Evolutionary conservation across 2,797 vertebrate genomes (phyloP), one percentile per base, ranked within the genome.

Genomic region (Hafferia zeledoni): DNA sequence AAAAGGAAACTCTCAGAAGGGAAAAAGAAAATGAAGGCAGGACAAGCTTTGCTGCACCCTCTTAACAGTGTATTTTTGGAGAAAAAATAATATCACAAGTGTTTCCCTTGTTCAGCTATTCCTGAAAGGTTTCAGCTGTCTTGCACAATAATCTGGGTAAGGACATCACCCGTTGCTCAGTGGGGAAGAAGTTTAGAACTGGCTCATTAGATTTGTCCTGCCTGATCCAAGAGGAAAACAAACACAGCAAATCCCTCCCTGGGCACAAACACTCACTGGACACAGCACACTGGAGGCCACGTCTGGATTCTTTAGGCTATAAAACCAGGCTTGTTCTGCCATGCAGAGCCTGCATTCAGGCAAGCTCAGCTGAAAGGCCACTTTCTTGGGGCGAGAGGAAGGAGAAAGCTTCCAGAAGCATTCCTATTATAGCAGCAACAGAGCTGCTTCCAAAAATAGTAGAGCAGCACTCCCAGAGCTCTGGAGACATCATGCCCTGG

Each of bases 371-470:
- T 91, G 87, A 96, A 92, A 94, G 91, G 89, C 82, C 18, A 83
- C 87, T 93, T 96, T 94, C 91, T 81, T 59, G 27, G 67, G 89
- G 56, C 0, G 1, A 92, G 74, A 59, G 74, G 70, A 91, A 88
- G 91, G 80, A 94, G 94, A 94, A 95, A 94, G 91, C 87, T 96
- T 96, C 93, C 94, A 93, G 94, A 96, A 95, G 87, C 76, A 44
- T 93, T 93, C 92, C 76, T 70, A 77, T 94, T 94, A 93, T 91
- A 96, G 95, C 90, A 94, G 95, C 92, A 90, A 83, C 76, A 76
- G 89, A 86, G 83, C 68, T 53, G 77, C 91, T 78, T 94, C 96
- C 95, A 96, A 94, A 97, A 95, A 95, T 93, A 97, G 95, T 31
- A 91, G 83, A 94, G 82, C 30, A 94, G 79, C 56, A 35, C 61